Conservation (phyloP, 2,888 invertebrate species). For the Philhelius pedissequus region DNA sequence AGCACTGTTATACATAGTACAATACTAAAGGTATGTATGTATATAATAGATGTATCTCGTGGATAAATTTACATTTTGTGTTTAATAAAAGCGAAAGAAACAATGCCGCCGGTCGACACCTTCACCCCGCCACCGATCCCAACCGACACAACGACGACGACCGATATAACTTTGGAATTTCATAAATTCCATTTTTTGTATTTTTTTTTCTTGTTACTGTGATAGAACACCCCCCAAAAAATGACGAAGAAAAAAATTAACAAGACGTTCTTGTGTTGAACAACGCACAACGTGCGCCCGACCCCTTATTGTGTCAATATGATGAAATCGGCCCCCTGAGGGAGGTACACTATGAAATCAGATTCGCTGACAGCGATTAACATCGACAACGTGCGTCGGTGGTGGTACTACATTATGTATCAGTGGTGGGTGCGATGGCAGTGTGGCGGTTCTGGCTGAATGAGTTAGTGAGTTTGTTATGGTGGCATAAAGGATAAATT, state of each 20-base stretch:
- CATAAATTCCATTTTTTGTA: slow-evolving; percentile 60
- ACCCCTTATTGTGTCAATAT: slow-evolving; percentile 57
- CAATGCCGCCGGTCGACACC: not conserved
- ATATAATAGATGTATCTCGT: not conserved
- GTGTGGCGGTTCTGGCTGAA: not conserved
- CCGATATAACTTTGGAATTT: slow-evolving; percentile 62
- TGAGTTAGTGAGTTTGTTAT: slow-evolving; percentile 1
- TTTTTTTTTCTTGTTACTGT: slow-evolving; percentile 11
- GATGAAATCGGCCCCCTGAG: slow-evolving; percentile 59
- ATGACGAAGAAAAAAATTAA: slow-evolving; percentile 33
- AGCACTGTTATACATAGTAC: not conserved
- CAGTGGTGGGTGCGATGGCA: not conserved
- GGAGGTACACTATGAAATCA: slow-evolving; percentile 54
- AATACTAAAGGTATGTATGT: no score
- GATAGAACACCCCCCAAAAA: slow-evolving; percentile 4
- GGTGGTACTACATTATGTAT: not conserved
- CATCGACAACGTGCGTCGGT: slow-evolving; percentile 44
- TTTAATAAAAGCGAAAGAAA: slow-evolving; percentile 65
- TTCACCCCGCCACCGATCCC: not conserved
- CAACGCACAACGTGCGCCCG: slow-evolving; percentile 28
- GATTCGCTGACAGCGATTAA: slow-evolving; percentile 65
- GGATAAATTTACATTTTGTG: slow-evolving; percentile 65
- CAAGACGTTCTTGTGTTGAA: slow-evolving; percentile 63
- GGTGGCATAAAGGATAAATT: slow-evolving; percentile 40
- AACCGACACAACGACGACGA: not conserved